Evolutionary conservation across 2,113 vertebrate species (phyloP), one percentile per base, ranked within the genome.

Genomic region (Genyomyrus donnyi): DNA sequence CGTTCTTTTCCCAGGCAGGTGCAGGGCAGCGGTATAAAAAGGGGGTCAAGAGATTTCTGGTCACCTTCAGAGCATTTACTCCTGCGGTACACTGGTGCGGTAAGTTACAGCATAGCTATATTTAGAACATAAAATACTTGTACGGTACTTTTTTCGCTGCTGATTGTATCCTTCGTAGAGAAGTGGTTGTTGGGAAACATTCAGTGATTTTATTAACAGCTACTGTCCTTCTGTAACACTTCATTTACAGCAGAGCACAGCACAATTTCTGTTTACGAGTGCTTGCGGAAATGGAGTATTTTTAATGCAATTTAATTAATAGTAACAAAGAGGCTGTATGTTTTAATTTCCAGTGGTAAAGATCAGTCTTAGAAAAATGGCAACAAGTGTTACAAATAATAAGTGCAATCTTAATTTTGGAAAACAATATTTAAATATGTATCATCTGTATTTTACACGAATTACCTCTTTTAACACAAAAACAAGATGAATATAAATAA

Each of bases 21-120:
- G 93, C 88, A 39, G 21, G 53, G 84, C 74, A 27, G 89, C 74
- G 21, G 90, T 93, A 94, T 88, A 94, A 91, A 4, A 85, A 91
- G 87, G 77, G 89, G 88, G 85, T 10, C 24, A 19, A 85, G 89
- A 90, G 50, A 66, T 88, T 87, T 58, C 85, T 35, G 87, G 53
- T 17, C 91, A 89, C 88, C 9, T 85, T 11, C 85, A 91, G 27
- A 35, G 27, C 3, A 50, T 46, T 86, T 49, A 45, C 66, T 15
- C n/a, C 62, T 31, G 62, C 31, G 6, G 74, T 19, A 17, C 74
- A 80, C 35, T 8, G 39, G 1, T 77, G 35, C 35, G 74, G 74
- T 80, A 80, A 80, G 74, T 80, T 42, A 42, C 35, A 19, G 35
- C 74, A 80, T 42, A 42, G 39, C 74, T 80, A 42, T 80, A 42